These are phyloP conservation scores for Peromyscus leucopus DNA, from an alignment of 2,113 vertebrate species.

Conservation along the genomic window DNA sequence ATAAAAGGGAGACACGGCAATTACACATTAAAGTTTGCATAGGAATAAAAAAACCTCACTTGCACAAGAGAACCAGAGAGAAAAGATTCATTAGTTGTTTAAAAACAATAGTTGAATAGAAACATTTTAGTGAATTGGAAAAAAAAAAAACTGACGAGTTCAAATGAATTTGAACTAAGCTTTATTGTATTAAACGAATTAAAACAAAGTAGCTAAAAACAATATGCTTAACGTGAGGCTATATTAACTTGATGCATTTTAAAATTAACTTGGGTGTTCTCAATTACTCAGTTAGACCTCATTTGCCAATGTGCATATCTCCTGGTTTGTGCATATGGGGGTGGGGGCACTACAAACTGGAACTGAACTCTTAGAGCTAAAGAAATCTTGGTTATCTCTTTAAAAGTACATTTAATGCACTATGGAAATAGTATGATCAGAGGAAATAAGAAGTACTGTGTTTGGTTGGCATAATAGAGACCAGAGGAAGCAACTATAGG, in stretches of 20 bases:
- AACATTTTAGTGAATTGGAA: conserved; percentile 52
- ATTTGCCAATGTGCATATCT: neutral
- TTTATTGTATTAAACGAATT: conserved; percentile 53
- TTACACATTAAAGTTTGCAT: neutral
- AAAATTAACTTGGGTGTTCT: conserved; percentile 26
- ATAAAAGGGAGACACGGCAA: conserved; percentile 23
- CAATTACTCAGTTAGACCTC: neutral
- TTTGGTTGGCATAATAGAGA: conserved; percentile 15
- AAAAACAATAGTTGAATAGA: conserved; percentile 59
- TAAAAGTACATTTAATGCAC: conserved; percentile 54
- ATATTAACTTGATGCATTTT: conserved; percentile 34
- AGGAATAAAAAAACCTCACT: conserved; percentile 20
- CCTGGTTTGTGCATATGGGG: neutral
- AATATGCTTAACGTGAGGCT: conserved; percentile 51
- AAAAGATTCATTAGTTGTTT: conserved; percentile 55
- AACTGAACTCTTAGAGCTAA: conserved; percentile 30
- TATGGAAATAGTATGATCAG: neutral
- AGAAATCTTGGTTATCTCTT: conserved; percentile 42
- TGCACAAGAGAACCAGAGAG: conserved; percentile 10
- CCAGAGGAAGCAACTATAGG: conserved; percentile 13
- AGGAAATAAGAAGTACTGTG: neutral
- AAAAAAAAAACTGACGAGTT: conserved; percentile 45
- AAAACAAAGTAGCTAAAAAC: conserved; percentile 57
- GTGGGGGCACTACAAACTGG: neutral
- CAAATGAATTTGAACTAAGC: conserved; percentile 56